Evolutionary conservation across 2,797 vertebrate species (phyloP), one percentile per base, ranked within the genome.

Genomic region (Nasua narica): DNA sequence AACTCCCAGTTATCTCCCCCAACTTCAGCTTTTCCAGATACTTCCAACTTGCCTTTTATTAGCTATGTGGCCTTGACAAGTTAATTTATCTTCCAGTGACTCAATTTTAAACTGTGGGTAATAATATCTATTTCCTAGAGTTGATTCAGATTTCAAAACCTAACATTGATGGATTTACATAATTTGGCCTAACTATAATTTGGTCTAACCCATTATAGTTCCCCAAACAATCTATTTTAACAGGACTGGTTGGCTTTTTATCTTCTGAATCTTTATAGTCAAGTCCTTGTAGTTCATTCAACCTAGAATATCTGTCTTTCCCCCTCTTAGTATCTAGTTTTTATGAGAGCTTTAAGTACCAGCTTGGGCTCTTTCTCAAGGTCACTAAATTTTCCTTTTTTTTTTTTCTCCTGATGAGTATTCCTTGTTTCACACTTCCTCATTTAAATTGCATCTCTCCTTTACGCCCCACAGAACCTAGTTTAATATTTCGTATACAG

Each of bases 11-110:
- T 62, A 69, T 87, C 23, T 76, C 50, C 11, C 10, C 7, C 78
- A 79, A 40, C 32, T 90, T 76, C 35, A 35, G 6, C 10, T 96
- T 58, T 27, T 83, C 15, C 19, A 79, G 16, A 69, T 23, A 77
- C 6, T 93, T 40, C 12, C 10, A 83, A 35, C 3, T 85, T 93
- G 67, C 12, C 35, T 65, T 52, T 86, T 86, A 70, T 40, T 60
- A 90, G 46, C 46, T 52, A 3, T 94, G 3, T 89, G 52, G 89
- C 10, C 15, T 88, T 76, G 46, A 25, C 4, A 91, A 76, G 81
- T 91, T 77, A 87, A 32, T 87, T 86, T 93, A 86, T 95, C 92
- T 93, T 87, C 18, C 35, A 65, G n/a, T 86, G 46, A 91, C 13
- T 85, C 46, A 74, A 14, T 54, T 76, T 48, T 48, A 46, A 91